Evolutionary conservation across 2,113 vertebrate genomes (phyloP).

Genomic region (Brienomyrus brachyistius): DNA sequence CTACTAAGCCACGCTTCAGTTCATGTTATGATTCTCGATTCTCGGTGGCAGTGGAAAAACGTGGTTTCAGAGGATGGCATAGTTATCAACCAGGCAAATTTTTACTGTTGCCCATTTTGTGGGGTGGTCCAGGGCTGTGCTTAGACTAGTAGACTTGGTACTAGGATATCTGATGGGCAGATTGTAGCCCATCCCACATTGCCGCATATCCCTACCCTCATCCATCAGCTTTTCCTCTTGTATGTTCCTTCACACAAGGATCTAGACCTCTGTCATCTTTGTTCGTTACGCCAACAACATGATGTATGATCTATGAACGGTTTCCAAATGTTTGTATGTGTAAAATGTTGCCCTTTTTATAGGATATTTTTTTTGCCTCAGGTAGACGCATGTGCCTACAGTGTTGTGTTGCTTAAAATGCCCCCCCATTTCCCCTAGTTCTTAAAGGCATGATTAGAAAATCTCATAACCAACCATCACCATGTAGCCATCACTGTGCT

Average conservation of each 20-base stretch:
- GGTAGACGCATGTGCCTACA: not conserved
- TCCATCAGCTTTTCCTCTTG: not conserved
- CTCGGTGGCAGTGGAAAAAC: not conserved
- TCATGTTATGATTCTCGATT: not conserved
- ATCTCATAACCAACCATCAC: not conserved
- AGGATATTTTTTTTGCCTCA: not conserved
- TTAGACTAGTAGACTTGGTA: not conserved
- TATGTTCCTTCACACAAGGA: not conserved
- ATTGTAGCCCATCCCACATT: not conserved
- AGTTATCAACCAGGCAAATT: not conserved
- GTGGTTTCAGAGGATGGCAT: not conserved
- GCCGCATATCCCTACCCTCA: not conserved
- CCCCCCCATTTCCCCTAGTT: not conserved
- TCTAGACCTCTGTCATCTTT: not conserved
- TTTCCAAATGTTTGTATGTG: not conserved
- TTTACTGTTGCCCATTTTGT: not conserved
- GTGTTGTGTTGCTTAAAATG: not conserved
- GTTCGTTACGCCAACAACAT: not conserved
- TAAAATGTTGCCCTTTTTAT: not conserved
- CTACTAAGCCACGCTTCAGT: not conserved
- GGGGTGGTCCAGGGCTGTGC: not conserved
- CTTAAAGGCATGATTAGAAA: not conserved
- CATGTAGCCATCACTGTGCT: not conserved
- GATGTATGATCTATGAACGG: not conserved
- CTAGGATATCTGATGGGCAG: not conserved